A percentile compares a stretch with the other conserved stretches of the same genome.
Conservation (phyloP, 2,113 vertebrate species). For the Oophaga pumilio region DNA sequence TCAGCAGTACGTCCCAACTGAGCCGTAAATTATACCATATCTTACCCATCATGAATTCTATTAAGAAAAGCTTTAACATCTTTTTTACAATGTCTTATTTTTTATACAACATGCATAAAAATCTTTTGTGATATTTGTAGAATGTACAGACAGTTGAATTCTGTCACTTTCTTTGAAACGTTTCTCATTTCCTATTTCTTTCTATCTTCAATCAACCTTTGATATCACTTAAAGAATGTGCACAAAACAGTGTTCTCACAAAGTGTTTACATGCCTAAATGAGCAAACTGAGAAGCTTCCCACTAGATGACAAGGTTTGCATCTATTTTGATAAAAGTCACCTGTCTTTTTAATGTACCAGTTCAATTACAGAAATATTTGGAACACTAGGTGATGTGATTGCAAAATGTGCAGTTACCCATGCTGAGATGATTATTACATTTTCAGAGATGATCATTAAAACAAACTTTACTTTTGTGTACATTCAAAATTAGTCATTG, state of each 20-base stretch:
- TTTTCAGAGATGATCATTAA: slow-evolving; percentile 40
- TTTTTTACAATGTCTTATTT: neutral
- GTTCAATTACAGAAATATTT: slow-evolving; percentile 45
- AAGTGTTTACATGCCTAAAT: slow-evolving; percentile 32
- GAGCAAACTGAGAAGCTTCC: slow-evolving; percentile 10
- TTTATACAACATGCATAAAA: neutral
- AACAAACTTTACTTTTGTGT: slow-evolving; percentile 47
- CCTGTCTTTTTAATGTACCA: slow-evolving; percentile 48
- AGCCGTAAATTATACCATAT: neutral
- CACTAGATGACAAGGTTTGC: slow-evolving; percentile 23
- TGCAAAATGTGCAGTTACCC: slow-evolving; percentile 39
- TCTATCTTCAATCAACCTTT: slow-evolving; percentile 36
- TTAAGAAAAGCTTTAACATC: neutral
- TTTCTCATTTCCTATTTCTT: slow-evolving; percentile 1
- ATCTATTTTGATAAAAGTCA: slow-evolving; percentile 51
- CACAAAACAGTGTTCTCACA: slow-evolving; percentile 15
- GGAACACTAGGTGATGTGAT: slow-evolving; percentile 34
- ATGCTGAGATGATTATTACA: slow-evolving; percentile 55
- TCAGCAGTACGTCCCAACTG: neutral
- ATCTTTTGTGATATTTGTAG: neutral
- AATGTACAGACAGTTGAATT: neutral
- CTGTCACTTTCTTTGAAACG: neutral
- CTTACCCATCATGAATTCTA: neutral
- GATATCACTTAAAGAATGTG: slow-evolving; percentile 17
- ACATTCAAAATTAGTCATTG: slow-evolving; percentile 50